Evolutionary conservation across 2,888 invertebrate species (phyloP).

Genomic region (Sepioteuthis lessoniana): DNA sequence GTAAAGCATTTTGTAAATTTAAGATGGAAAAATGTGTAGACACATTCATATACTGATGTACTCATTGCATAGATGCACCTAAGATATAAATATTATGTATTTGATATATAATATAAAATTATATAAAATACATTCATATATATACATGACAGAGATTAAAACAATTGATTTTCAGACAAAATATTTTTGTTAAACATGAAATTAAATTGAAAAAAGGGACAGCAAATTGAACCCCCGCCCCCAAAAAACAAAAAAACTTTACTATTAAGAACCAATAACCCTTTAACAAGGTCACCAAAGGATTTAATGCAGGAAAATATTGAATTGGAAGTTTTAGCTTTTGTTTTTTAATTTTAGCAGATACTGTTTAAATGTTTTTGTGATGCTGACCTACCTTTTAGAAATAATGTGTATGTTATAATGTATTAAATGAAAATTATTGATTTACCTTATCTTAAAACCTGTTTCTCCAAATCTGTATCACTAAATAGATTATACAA

Average conservation of each 20-base stretch:
- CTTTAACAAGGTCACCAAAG: background rate
- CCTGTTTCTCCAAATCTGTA: no score
- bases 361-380: background rate
- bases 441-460: background rate
- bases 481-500: background rate
- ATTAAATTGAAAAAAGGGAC: background rate
- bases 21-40: background rate
- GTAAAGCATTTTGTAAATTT: background rate
- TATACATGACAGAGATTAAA: conserved; percentile 33
- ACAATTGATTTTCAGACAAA: conserved; percentile 17
- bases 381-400: no score
- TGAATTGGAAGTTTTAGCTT: conserved; percentile 5
- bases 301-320: conserved; percentile 33
- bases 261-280: background rate
- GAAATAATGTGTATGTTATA: background rate
- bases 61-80: background rate
- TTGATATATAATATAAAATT: background rate
- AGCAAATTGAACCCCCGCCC: background rate
- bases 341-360: background rate
- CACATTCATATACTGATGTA: conserved; percentile 33
- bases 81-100: conserved; percentile 20
- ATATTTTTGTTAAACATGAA: background rate
- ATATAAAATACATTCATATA: background rate
- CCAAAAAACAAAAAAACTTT: background rate
- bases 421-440: background rate